Evolutionary conservation across 2,888 invertebrate genomes (phyloP).

Genomic region (Reticulitermes lucifugus): DNA sequence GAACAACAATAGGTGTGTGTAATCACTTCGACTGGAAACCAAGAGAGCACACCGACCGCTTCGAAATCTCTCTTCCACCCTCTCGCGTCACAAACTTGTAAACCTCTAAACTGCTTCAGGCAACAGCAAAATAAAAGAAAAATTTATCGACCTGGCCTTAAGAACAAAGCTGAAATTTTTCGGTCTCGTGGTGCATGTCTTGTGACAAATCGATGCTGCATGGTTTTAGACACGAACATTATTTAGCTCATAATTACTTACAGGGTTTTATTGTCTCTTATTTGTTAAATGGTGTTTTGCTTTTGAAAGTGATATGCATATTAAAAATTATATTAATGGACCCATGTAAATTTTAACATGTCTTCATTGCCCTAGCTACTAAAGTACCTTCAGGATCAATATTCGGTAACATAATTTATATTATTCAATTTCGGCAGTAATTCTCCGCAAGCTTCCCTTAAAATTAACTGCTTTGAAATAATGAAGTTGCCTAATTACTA

Average conservation of each 20-base stretch:
- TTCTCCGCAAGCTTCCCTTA: too few relatives aligned
- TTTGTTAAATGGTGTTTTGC: too few relatives aligned
- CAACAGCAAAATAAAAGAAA: not conserved
- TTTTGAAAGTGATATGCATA: too few relatives aligned
- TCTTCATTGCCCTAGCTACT: too few relatives aligned
- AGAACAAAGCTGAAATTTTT: not conserved
- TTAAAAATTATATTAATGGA: too few relatives aligned
- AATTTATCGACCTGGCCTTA: not conserved
- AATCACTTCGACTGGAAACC: not conserved
- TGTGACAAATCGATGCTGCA: not conserved
- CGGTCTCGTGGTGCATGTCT: not conserved
- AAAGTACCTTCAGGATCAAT: too few relatives aligned
- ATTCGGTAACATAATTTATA: too few relatives aligned
- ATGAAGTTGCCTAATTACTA: too few relatives aligned
- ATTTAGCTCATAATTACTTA: not conserved
- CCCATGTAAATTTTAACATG: too few relatives aligned
- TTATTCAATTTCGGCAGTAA: too few relatives aligned
- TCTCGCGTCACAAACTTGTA: not conserved
- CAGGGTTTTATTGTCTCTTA: too few relatives aligned
- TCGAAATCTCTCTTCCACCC: not conserved
- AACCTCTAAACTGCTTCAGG: not conserved
- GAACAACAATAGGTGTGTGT: not conserved
- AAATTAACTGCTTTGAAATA: too few relatives aligned
- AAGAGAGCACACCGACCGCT: not conserved
- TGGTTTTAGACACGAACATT: slow-evolving; percentile 1